Base-by-base conservation (phyloP, 2,888 invertebrate species). In the Bombylius discolor region DNA sequence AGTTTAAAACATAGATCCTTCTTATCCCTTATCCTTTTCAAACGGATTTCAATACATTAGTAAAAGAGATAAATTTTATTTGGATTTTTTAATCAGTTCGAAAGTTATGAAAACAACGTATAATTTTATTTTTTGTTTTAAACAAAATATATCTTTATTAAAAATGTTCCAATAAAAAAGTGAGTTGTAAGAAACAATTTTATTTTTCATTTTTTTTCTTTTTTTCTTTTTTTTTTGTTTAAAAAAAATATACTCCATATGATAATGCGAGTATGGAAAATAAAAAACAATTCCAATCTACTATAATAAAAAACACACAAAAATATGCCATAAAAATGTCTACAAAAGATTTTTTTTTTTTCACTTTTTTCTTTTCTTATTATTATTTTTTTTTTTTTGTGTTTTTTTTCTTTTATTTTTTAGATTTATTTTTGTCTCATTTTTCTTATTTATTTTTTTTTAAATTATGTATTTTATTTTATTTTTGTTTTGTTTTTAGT, bases 141-240 rank as follows among this genome's bases (percentile, higher is more conserved):
- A 56, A 53, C 56, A 56, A 56, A 56, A 56, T 56, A 56, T 56
- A 56, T 53, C 53, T 56, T 56, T 56, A 56, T 56, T 56, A 31
- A 56, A 56, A 56, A 56, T 49, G 34, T 36, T 50, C 52, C 52
- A 50, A 50, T 53, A 53, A 52, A 56, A 56, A 53, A 47, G n/a
- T 53, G 36, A 50, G 39, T 42, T 42, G 39, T 49, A 56, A 33
- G 48, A 52, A 56, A 52, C 52, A 56, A 45, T 49, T 52, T 36
- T 4, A n/a, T 32, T 47, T 47, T 23, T 14, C 14, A 23, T 47
- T 42, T 42, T 8, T 42, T 42, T 42, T 5, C 3, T 42, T 42
- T 42, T 8, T 42, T 42, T 42, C 5, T 36, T 36, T 34, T 14
- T 36, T 39, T 4, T 34, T 13, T 49, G 12, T 39, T 49, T 39